Percentiles rank a stretch among this genome's conserved stretches.
Conservation (phyloP, 35 echinoderm and acorn worm species). For the Amphiura filiformis region DNA sequence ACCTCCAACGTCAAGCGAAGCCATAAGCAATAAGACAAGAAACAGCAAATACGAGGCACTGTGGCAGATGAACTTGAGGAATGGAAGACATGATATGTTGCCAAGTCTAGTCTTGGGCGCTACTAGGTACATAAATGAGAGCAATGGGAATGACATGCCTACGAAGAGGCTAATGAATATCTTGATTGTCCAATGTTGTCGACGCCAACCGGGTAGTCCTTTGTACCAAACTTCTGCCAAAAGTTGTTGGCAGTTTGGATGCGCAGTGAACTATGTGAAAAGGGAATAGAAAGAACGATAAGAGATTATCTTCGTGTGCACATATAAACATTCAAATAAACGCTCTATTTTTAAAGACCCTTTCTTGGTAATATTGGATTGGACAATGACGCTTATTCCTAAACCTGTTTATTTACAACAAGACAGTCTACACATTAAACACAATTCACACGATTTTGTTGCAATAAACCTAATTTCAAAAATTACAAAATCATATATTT, state of each 20-base stretch:
- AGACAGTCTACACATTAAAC: too few relatives aligned
- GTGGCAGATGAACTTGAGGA: slow-evolving; percentile 97
- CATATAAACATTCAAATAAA: too few relatives aligned
- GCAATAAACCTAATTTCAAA: too few relatives aligned
- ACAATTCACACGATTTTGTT: too few relatives aligned
- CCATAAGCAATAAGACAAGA: slow-evolving; percentile 77
- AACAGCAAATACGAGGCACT: slow-evolving; percentile 91
- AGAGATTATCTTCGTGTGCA: too few relatives aligned
- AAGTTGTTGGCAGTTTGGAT: slow-evolving; percentile 96
- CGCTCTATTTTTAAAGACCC: too few relatives aligned
- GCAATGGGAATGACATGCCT: slow-evolving; percentile 79
- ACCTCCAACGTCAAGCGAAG: slow-evolving; percentile 63
- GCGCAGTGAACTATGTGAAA: slow-evolving; percentile 73
- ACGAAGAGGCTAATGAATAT: slow-evolving; percentile 84
- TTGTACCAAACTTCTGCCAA: slow-evolving; percentile 94
- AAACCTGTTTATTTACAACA: too few relatives aligned
- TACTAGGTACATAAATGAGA: slow-evolving; percentile 83
- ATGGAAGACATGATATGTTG: slow-evolving; percentile 95
- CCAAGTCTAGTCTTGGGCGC: slow-evolving; percentile 83
- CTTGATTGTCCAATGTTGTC: slow-evolving; percentile 85
- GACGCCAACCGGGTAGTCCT: slow-evolving; percentile 89
- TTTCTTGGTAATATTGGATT: not conserved
- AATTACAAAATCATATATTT: too few relatives aligned
- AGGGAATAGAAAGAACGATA: not conserved
- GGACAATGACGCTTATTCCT: too few relatives aligned